A percentile compares a stretch with the other conserved stretches of the same genome.
Evolutionary conservation across 2,888 invertebrate genomes (phyloP).

Genomic region (Mellilla xanthometata): DNA sequence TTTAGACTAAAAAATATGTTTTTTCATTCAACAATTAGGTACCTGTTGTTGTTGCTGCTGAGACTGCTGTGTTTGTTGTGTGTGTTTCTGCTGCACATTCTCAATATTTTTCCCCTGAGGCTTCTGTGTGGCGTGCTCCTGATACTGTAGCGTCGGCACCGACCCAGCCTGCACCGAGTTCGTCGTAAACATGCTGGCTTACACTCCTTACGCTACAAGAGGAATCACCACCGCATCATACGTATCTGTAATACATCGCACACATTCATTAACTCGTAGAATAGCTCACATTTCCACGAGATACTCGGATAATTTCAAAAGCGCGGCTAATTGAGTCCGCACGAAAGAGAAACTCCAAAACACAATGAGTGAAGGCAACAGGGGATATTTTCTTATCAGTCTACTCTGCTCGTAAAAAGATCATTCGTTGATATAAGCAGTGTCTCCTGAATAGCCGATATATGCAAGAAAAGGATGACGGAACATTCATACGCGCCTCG

Average conservation of each 20-base stretch:
- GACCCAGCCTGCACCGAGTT: slow-evolving; percentile 84
- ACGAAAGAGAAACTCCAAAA: slow-evolving; percentile 71
- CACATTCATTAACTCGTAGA: neutral
- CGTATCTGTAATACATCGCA: slow-evolving; percentile 42
- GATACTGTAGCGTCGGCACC: slow-evolving; percentile 86
- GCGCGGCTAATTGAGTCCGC: slow-evolving; percentile 65
- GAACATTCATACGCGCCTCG: slow-evolving; percentile 72
- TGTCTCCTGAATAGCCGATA: slow-evolving; percentile 77
- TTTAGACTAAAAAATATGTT: no score
- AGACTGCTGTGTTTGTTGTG: slow-evolving; percentile 69
- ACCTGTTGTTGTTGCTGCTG: slow-evolving; percentile 40
- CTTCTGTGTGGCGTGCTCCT: slow-evolving; percentile 84
- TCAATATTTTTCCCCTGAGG: slow-evolving; percentile 84
- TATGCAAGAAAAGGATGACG: slow-evolving; percentile 83
- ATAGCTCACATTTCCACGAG: slow-evolving; percentile 23
- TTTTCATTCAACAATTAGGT: no score
- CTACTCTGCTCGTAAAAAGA: slow-evolving; percentile 78
- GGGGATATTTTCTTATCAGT: slow-evolving; percentile 77
- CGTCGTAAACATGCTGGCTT: slow-evolving; percentile 79
- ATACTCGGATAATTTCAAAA: slow-evolving; percentile 45
- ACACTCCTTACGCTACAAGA: slow-evolving; percentile 18
- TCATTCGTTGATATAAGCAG: slow-evolving; percentile 74
- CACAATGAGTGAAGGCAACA: slow-evolving; percentile 78
- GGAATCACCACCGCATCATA: slow-evolving; percentile 41
- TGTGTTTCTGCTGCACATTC: slow-evolving; percentile 83